Evolutionary conservation across 2,797 vertebrate species (phyloP).

Genomic region (Leontopithecus rosalia): DNA sequence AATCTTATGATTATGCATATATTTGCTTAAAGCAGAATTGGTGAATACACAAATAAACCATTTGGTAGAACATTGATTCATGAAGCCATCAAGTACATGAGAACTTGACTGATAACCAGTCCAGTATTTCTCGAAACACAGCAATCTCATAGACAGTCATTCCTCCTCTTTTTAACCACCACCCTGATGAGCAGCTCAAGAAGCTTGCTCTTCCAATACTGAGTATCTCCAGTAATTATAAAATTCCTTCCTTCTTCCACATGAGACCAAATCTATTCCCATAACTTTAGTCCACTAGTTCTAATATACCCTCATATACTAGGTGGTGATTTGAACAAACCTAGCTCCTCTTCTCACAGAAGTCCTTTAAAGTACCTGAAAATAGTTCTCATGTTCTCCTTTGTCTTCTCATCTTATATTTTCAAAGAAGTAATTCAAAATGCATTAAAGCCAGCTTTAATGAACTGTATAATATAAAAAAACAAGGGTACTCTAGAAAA

Average conservation of each 20-base stretch:
- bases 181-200: not conserved
- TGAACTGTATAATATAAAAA: not conserved
- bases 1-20: not conserved
- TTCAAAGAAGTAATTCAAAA: conserved; percentile 50
- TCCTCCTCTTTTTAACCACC: not conserved
- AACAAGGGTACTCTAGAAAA: not conserved
- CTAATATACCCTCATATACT: not conserved
- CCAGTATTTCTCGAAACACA: not conserved
- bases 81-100: not conserved
- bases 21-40: not conserved
- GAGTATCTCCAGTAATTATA: not conserved
- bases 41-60: accelerated
- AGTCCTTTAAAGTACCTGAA: not conserved
- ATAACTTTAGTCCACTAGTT: not conserved
- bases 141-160: accelerated
- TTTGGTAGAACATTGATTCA: not conserved
- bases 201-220: not conserved
- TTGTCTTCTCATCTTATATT: not conserved
- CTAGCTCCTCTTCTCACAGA: not conserved
- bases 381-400: not conserved
- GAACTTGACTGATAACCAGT: not conserved
- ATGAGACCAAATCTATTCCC: not conserved
- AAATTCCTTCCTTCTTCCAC: not conserved
- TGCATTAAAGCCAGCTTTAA: not conserved
- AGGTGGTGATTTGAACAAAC: not conserved